Conservation (phyloP, 2,113 vertebrate species). For the Tinamus guttatus region DNA sequence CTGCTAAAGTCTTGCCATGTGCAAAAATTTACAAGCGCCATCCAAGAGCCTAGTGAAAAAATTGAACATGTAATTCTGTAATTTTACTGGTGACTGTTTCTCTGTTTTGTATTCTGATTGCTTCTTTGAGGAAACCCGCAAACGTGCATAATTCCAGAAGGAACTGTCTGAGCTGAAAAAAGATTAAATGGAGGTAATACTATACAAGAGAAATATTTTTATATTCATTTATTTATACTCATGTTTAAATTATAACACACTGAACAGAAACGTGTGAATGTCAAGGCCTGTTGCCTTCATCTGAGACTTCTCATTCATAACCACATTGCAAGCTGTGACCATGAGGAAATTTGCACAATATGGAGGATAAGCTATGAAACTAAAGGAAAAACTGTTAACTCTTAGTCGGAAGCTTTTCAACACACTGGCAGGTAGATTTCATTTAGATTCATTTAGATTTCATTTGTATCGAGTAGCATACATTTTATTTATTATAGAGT, state of each 20-base stretch:
- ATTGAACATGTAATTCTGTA: background rate
- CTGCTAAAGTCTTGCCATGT: background rate
- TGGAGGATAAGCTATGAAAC: background rate
- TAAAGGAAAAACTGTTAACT: background rate
- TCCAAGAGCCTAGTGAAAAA: background rate
- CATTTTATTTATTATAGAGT: background rate
- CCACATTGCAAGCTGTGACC: background rate
- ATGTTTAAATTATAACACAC: background rate
- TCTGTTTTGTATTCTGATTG: constrained; percentile 15
- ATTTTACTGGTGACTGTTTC: background rate
- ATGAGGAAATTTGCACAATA: background rate
- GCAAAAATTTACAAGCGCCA: background rate
- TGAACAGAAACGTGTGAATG: background rate
- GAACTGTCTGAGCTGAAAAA: background rate
- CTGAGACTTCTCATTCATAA: background rate
- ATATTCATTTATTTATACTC: background rate
- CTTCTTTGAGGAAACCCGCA: background rate
- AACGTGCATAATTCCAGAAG: constrained; percentile 23
- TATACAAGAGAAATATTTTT: background rate
- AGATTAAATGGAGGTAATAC: background rate
- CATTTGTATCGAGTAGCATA: background rate
- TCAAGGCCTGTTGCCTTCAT: background rate
- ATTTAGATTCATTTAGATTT: background rate
- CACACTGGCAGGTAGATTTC: background rate
- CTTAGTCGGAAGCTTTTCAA: background rate